phyloP scores from a whole-genome alignment of 2,888 invertebrate species.

The Gymnosoma rotundatum region DNA sequence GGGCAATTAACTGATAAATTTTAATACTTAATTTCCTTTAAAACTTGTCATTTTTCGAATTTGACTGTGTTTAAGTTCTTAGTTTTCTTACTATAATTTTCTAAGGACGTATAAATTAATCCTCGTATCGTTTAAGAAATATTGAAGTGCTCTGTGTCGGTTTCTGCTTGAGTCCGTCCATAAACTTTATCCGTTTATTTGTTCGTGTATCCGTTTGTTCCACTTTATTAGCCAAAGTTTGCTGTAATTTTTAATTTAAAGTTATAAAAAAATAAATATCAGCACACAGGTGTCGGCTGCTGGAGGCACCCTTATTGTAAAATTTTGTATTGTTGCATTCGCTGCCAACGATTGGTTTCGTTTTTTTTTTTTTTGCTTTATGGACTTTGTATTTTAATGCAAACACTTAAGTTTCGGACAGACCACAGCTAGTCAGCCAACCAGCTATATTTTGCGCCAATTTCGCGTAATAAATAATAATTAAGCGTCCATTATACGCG shows the following conservation, averaged over 20 bases:
- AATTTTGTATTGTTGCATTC: slow-evolving; percentile 35
- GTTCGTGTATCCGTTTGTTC: slow-evolving; percentile 53
- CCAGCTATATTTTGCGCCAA: slow-evolving; percentile 61
- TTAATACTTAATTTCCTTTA: too few species aligned
- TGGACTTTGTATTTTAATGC: slow-evolving; percentile 25
- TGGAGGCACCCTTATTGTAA: slow-evolving; percentile 70
- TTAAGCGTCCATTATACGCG: slow-evolving; percentile 75
- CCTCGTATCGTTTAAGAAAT: slow-evolving; percentile 24
- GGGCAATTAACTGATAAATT: too few species aligned
- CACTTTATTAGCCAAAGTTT: slow-evolving; percentile 44
- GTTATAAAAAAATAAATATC: slow-evolving; percentile 23
- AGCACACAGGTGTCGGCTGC: slow-evolving; percentile 71
- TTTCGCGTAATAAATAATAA: slow-evolving; percentile 76
- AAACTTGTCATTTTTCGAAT: too few species aligned
- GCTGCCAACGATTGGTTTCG: not conserved
- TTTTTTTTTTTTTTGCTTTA: not conserved
- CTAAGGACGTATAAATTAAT: too few species aligned
- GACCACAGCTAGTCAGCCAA: slow-evolving; percentile 19
- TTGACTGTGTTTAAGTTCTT: too few species aligned
- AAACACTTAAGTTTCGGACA: slow-evolving; percentile 23
- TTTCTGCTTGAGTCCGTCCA: not conserved
- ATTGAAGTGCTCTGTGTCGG: slow-evolving; percentile 43
- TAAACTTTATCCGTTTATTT: not conserved
- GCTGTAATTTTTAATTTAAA: slow-evolving; percentile 33
- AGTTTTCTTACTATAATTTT: too few species aligned